Evolutionary conservation across 2,888 invertebrate species (phyloP).

Genomic region (Drosophila rubida): DNA sequence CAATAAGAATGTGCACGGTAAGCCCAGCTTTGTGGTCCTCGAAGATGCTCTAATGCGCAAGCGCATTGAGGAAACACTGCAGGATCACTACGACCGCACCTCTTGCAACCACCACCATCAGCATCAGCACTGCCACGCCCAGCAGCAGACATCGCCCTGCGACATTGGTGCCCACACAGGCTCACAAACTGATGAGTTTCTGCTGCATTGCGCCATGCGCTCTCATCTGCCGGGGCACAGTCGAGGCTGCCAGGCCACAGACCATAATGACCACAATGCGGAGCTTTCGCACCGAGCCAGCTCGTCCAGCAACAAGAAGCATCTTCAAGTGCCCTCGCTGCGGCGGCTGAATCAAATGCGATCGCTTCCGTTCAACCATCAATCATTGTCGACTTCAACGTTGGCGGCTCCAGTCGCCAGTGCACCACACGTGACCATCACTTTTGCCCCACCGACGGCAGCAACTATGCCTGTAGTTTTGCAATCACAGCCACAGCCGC

Average conservation of each 20-base stretch:
- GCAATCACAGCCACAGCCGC: conserved; percentile 21
- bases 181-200: conserved; percentile 52
- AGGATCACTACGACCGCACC: conserved; percentile 1
- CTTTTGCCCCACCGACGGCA: conserved; percentile 27
- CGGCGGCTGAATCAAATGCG: not conserved
- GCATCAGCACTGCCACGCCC: conserved; percentile 11
- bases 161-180: conserved; percentile 39
- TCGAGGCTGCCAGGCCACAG: conserved; percentile 47
- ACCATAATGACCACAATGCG: conserved; percentile 10
- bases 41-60: conserved; percentile 38
- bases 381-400: not conserved
- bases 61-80: conserved; percentile 29
- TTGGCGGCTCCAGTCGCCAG: not conserved
- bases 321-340: not conserved
- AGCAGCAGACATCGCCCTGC: conserved; percentile 37
- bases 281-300: not conserved
- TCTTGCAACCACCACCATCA: conserved; percentile 1
- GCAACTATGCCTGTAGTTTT: not conserved
- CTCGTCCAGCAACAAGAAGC: too few species aligned
- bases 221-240: conserved; percentile 15
- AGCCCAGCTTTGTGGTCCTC: conserved; percentile 64
- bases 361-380: not conserved
- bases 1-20: conserved; percentile 36
- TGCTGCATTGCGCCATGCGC: conserved; percentile 23
- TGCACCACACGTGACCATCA: conserved; percentile 52